These are phyloP conservation scores for Rhinoptilus africanus DNA, from an alignment of 2,113 vertebrate genomes.

Conservation along the genomic window DNA sequence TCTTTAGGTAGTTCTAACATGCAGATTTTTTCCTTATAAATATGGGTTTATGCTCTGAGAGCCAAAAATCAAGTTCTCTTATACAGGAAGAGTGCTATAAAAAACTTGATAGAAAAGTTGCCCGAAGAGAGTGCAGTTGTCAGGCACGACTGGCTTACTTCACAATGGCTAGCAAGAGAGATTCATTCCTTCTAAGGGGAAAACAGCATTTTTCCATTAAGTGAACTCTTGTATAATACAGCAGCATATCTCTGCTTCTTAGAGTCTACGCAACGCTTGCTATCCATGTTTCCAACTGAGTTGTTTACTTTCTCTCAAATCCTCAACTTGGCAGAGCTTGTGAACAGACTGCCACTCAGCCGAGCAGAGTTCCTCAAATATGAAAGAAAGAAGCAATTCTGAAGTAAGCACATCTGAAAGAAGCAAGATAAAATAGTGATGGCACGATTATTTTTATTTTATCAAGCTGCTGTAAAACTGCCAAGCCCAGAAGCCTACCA, in stretches of 20 bases:
- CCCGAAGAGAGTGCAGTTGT: background rate
- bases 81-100: background rate
- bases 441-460: slow-evolving; percentile 59
- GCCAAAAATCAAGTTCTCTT: background rate
- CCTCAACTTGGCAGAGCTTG: slow-evolving; percentile 38
- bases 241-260: slow-evolving; percentile 32
- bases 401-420: slow-evolving; percentile 56
- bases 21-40: background rate
- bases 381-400: slow-evolving; percentile 49
- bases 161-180: background rate
- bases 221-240: slow-evolving; percentile 40
- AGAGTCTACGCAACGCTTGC: background rate
- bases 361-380: slow-evolving; percentile 14
- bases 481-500: background rate
- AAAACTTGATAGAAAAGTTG: background rate
- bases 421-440: slow-evolving; percentile 51
- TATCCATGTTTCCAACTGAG: background rate
- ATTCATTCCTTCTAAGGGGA: background rate
- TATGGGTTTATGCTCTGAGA: background rate
- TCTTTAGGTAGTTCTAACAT: background rate
- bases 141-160: background rate
- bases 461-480: slow-evolving; percentile 49
- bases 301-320: slow-evolving; percentile 59
- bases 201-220: slow-evolving; percentile 52
- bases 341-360: slow-evolving; percentile 41